These are phyloP conservation scores for Littorina saxatilis DNA, from an alignment of 1,140 invertebrate genomes.

Conservation along the genomic window DNA sequence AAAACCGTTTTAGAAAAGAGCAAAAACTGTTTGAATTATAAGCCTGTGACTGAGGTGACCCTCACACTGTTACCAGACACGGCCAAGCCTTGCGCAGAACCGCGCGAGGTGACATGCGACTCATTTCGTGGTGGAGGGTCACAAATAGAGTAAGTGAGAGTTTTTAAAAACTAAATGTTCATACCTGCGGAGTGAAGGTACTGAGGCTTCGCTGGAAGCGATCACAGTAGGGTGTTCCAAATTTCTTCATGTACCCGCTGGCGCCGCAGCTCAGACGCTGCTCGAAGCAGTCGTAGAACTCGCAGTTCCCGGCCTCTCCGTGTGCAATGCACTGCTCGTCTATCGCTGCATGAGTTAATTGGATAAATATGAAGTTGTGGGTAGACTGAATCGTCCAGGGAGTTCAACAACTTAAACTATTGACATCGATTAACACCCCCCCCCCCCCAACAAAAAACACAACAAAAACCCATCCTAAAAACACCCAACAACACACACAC, in stretches of 20 bases:
- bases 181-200: conserved; percentile 33
- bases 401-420: too few species aligned
- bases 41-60: too few species aligned
- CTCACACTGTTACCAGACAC: too few species aligned
- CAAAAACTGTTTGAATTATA: too few species aligned
- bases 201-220: conserved; percentile 15
- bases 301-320: conserved; percentile 37
- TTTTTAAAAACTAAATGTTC: too few species aligned
- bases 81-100: too few species aligned
- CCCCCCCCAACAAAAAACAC: not conserved
- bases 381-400: too few species aligned
- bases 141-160: too few species aligned
- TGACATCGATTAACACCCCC: not conserved
- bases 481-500: not conserved
- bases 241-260: conserved; percentile 35
- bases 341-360: not conserved
- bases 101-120: too few species aligned
- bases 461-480: not conserved
- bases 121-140: too few species aligned
- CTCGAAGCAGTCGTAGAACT: conserved; percentile 46
- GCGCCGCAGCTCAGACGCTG: conserved; percentile 30
- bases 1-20: too few species aligned
- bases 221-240: conserved; percentile 34
- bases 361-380: not conserved
- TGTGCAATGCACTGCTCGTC: conserved; percentile 22